Percentiles rank a stretch among this genome's conserved stretches.
These are phyloP conservation scores for Rhynchonycteris naso DNA, from an alignment of 2,797 vertebrate genomes.

Conservation along the genomic window DNA sequence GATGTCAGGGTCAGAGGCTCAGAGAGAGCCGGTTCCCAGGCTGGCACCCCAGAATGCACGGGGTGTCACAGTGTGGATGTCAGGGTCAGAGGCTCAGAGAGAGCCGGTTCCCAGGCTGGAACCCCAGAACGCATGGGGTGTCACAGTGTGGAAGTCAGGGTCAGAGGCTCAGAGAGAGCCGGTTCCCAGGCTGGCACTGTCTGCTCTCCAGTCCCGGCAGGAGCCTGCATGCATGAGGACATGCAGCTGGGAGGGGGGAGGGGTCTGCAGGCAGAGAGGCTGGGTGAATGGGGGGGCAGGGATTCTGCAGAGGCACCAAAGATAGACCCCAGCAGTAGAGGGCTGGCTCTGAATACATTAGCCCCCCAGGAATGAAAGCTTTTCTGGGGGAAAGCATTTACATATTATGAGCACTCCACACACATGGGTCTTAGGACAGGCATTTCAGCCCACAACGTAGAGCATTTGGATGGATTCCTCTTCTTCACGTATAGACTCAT, in stretches of 20 bases:
- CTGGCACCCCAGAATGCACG: neutral
- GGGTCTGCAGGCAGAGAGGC: accelerated
- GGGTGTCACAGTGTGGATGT: accelerated
- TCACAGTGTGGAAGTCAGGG: accelerated
- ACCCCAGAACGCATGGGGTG: neutral
- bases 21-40: too few species aligned
- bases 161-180: neutral
- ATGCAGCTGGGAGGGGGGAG: neutral
- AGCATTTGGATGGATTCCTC: neutral
- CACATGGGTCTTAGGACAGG: neutral
- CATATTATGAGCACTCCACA: accelerated
- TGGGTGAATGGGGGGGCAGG: accelerated
- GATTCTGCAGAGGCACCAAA: neutral
- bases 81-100: neutral
- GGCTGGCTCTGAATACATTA: accelerated
- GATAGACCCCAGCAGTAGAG: too few species aligned
- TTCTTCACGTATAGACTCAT: neutral
- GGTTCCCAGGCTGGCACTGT: neutral
- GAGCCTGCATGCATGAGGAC: accelerated
- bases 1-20: too few species aligned
- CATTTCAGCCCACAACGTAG: neutral
- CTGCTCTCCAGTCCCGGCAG: accelerated
- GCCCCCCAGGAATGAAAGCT: accelerated
- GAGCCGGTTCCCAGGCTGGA: too few species aligned
- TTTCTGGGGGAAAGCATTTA: neutral